Conservation (phyloP, 2,113 vertebrate genomes). For the Condylura cristata region DNA sequence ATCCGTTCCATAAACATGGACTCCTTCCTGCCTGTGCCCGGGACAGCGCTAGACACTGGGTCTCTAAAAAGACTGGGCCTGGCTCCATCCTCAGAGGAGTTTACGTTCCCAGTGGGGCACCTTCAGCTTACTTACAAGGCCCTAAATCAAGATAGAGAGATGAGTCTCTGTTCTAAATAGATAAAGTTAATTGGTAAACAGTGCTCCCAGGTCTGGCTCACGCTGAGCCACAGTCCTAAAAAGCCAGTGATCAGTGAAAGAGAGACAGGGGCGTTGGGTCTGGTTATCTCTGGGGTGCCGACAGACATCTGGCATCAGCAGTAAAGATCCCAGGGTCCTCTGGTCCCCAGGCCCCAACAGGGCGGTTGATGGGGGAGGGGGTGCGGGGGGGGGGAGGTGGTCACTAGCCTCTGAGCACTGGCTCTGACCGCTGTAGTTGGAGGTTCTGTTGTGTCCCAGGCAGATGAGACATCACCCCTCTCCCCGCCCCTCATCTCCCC, state of each 20-base stretch:
- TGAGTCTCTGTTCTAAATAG: conserved; percentile 20
- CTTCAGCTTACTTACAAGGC: background rate
- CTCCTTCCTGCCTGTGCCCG: background rate
- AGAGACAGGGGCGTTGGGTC: background rate
- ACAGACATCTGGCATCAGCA: background rate
- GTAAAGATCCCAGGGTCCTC: background rate
- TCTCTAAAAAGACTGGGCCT: background rate
- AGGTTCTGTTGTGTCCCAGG: background rate
- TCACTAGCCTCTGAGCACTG: background rate
- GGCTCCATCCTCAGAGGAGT: background rate
- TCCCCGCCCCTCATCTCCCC: background rate
- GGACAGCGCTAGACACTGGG: background rate
- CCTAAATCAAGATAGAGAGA: conserved; percentile 44
- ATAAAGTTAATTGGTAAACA: conserved; percentile 61
- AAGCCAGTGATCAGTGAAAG: conserved; percentile 54
- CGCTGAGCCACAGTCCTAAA: background rate
- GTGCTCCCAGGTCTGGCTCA: conserved; percentile 1
- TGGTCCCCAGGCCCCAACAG: background rate
- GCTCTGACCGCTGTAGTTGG: background rate
- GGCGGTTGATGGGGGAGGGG: no score
- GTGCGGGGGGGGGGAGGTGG: no score
- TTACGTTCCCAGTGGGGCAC: background rate
- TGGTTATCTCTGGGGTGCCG: conserved; percentile 6
- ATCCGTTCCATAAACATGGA: background rate
- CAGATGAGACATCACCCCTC: background rate